A percentile compares a stretch with the other conserved stretches of the same genome.
Conservation (phyloP, 2,888 invertebrate genomes). For the Drosophila austrosaltans region DNA sequence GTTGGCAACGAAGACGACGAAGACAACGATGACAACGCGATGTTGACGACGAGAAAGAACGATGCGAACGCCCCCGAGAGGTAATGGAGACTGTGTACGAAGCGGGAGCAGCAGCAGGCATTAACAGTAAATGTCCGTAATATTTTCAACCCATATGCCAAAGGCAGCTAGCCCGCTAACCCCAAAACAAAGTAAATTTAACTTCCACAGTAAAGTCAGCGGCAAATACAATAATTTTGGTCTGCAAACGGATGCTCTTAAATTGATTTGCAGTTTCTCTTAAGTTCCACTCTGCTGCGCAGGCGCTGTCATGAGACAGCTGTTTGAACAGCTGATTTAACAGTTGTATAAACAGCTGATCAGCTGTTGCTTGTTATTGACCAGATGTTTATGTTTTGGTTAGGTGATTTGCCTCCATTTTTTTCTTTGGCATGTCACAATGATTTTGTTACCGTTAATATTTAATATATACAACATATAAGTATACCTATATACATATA, state of each 20-base stretch:
- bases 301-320: conserved; percentile 62
- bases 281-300: conserved; percentile 51
- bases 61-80: conserved; percentile 57
- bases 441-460: conserved; percentile 1
- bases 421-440: conserved; percentile 15
- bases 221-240: conserved; percentile 36
- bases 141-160: conserved; percentile 19
- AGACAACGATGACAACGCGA: conserved; percentile 1
- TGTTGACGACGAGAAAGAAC: conserved; percentile 5
- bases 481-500: neutral
- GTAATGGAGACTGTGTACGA: conserved; percentile 53
- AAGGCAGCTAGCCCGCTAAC: neutral
- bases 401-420: conserved; percentile 7
- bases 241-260: conserved; percentile 51
- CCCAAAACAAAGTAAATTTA: conserved; percentile 6
- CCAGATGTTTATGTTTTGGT: conserved; percentile 51
- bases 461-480: neutral
- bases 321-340: conserved; percentile 46
- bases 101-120: conserved; percentile 37
- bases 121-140: conserved; percentile 6
- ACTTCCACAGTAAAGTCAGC: conserved; percentile 53
- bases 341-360: conserved; percentile 32
- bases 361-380: conserved; percentile 57
- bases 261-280: conserved; percentile 35
- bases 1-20: neutral